Percentiles rank a stretch among this genome's conserved stretches.
phyloP scores from a whole-genome alignment of 2,113 vertebrate species.

The Uropsilus gracilis region DNA sequence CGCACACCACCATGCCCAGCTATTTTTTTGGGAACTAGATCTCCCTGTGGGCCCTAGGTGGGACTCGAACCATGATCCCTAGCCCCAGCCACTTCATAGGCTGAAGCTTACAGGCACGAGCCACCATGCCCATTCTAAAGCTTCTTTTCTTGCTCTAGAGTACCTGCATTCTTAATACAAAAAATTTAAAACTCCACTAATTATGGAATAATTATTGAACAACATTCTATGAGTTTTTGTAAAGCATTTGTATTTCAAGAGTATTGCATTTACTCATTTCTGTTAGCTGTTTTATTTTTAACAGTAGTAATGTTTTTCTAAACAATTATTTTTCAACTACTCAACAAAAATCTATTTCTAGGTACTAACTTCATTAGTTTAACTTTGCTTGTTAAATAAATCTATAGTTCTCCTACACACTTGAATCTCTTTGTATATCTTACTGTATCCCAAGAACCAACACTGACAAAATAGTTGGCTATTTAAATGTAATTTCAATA shows the following conservation, averaged over 20 bases:
- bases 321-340: neutral
- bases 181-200: neutral
- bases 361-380: neutral
- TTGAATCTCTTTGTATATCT: neutral
- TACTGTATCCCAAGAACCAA: neutral
- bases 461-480: neutral
- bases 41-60: no score
- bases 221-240: neutral
- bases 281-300: neutral
- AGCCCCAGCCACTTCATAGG: no score
- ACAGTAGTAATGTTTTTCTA: neutral
- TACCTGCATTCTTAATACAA: neutral
- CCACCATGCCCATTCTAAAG: no score
- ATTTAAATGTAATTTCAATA: neutral
- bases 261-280: neutral
- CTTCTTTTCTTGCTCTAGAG: neutral
- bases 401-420: neutral
- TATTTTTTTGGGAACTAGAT: no score
- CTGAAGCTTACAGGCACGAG: no score
- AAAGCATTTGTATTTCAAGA: neutral
- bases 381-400: neutral
- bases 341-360: neutral
- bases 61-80: no score
- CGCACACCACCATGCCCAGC: no score
- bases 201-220: neutral